Conservation (phyloP, 2,113 vertebrate species). For the Ictalurus punctatus region DNA sequence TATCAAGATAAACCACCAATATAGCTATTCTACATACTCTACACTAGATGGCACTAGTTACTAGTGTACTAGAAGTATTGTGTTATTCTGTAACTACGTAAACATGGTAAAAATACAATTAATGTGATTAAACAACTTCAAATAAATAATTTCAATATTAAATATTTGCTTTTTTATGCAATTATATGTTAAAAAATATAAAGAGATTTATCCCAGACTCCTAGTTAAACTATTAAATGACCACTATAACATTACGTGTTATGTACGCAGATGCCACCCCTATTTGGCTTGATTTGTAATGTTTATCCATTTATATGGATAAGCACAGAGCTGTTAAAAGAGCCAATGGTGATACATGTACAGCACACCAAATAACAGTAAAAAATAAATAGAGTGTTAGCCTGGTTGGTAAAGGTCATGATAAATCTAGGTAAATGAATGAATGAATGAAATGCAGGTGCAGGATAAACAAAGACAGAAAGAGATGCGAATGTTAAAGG, state of each 20-base stretch:
- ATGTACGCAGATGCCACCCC: background rate
- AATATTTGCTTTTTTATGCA: background rate
- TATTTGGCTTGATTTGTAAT: background rate
- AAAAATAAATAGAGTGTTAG: background rate
- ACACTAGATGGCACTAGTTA: slow-evolving; percentile 9
- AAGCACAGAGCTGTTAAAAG: too few relatives aligned
- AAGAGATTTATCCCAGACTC: background rate
- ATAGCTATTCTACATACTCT: background rate
- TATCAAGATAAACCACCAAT: background rate
- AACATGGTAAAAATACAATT: background rate
- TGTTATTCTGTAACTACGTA: background rate
- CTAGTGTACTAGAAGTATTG: background rate
- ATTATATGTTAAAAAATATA: too few relatives aligned
- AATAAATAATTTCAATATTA: background rate
- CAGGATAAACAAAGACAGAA: background rate
- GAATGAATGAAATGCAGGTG: background rate
- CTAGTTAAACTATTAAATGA: background rate
- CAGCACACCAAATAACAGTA: background rate
- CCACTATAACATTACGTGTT: background rate
- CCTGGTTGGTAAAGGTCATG: background rate
- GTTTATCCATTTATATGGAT: background rate
- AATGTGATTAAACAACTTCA: background rate
- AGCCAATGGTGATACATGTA: background rate
- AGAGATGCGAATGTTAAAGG: background rate
- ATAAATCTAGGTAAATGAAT: background rate